Evolutionary conservation across 2,797 vertebrate species (phyloP).

Genomic region (Heterohyrax brucei): DNA sequence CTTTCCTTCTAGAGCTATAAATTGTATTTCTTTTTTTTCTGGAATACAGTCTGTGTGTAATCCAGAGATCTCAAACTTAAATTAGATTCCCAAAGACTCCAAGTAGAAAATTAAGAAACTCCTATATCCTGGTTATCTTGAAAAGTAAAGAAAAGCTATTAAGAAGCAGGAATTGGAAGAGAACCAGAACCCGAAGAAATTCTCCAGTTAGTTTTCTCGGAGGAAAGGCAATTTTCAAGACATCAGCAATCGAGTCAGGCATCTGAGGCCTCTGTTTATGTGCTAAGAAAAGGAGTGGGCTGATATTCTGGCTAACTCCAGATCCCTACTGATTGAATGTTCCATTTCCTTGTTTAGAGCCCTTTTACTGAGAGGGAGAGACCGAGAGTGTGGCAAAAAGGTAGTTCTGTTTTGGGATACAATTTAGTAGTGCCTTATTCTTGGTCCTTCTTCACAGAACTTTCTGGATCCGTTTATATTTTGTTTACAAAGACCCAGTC

Average conservation of each 20-base stretch:
- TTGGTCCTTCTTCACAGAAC: background rate
- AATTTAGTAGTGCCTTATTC: background rate
- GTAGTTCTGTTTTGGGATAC: background rate
- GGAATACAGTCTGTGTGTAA: background rate
- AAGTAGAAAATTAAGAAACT: constrained; percentile 48
- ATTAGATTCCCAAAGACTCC: constrained; percentile 29
- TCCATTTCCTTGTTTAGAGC: background rate
- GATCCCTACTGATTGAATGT: background rate
- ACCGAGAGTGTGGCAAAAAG: background rate
- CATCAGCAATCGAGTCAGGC: background rate
- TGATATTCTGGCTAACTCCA: background rate
- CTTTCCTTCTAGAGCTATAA: constrained; percentile 27
- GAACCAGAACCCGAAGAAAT: background rate
- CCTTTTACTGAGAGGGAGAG: background rate
- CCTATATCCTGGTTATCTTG: constrained; percentile 35
- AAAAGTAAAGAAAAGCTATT: constrained; percentile 29
- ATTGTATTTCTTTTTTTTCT: background rate
- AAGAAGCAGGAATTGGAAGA: constrained; percentile 42
- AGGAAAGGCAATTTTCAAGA: constrained; percentile 8
- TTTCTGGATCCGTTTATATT: constrained; percentile 47
- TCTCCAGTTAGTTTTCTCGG: constrained; percentile 11
- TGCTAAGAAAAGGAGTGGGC: background rate
- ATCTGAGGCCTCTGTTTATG: background rate
- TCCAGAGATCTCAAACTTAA: constrained; percentile 40
- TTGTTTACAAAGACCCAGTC: constrained; percentile 39